Percentiles rank a stretch among this genome's conserved stretches.
These are phyloP conservation scores for Probosciger aterrimus DNA, from an alignment of 2,113 vertebrate genomes.

Conservation along the genomic window DNA sequence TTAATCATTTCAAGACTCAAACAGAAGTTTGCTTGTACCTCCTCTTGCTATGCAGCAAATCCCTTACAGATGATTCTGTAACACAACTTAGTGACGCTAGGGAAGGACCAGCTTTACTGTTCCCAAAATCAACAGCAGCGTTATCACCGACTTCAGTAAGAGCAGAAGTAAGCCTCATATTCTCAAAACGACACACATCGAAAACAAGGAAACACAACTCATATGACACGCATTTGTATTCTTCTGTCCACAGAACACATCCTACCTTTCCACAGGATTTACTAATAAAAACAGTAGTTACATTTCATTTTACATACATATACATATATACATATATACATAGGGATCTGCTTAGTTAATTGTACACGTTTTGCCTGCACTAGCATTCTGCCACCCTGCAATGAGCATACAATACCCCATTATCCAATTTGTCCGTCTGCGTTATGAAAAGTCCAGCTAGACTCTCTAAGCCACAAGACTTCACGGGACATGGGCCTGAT, in stretches of 20 bases:
- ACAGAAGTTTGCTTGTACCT: neutral
- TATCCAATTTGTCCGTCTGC: neutral
- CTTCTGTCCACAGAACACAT: neutral
- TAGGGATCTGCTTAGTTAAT: neutral
- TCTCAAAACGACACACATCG: neutral
- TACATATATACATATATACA: neutral
- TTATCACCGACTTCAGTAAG: neutral
- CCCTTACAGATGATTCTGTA: neutral
- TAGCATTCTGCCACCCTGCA: slow-evolving; percentile 8
- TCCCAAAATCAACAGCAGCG: neutral
- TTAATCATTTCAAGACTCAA: neutral
- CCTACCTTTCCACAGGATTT: neutral
- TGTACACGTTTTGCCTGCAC: neutral
- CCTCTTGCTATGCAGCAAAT: neutral
- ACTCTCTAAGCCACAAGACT: neutral
- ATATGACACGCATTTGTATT: neutral
- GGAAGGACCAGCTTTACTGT: neutral
- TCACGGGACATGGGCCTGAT: neutral
- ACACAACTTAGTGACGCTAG: neutral
- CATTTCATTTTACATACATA: neutral
- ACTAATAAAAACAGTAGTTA: neutral
- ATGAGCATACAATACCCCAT: neutral
- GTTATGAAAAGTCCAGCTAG: slow-evolving; percentile 29
- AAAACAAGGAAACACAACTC: neutral
- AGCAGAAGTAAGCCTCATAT: neutral